Percentiles rank a stretch among this genome's conserved stretches.
Evolutionary conservation across 2,888 invertebrate genomes (phyloP).

Genomic region (Octonoba sinensis): DNA sequence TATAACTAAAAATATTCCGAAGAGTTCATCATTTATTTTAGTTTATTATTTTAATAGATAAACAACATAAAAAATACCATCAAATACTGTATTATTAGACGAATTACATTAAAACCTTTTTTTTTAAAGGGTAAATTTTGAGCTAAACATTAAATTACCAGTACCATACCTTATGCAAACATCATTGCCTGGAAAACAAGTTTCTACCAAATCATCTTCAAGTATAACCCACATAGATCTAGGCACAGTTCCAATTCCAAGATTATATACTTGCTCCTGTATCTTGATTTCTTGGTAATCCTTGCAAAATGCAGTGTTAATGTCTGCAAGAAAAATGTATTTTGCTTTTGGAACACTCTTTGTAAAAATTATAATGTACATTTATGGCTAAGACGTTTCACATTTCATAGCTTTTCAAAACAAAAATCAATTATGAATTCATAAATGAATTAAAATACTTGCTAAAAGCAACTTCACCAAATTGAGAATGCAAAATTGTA

Average conservation of each 20-base stretch:
- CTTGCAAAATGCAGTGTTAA: slow-evolving; percentile 78
- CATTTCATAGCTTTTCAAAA: not conserved
- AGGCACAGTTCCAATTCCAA: slow-evolving; percentile 81
- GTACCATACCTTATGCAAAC: slow-evolving; percentile 81
- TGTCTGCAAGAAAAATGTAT: slow-evolving; percentile 15
- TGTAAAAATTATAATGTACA: not conserved
- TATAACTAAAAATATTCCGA: no score
- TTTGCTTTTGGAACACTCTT: not conserved
- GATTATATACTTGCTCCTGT: slow-evolving; percentile 83
- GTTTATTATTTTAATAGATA: no score
- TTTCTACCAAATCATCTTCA: slow-evolving; percentile 88
- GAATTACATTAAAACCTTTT: no score
- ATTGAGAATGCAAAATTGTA: no score
- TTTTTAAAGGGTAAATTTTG: no score
- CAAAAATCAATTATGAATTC: not conserved
- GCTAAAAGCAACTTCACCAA: not conserved
- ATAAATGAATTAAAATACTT: not conserved
- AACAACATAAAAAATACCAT: no score
- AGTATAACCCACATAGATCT: slow-evolving; percentile 82
- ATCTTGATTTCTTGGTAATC: slow-evolving; percentile 90
- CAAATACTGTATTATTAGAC: no score
- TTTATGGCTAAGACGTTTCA: no score
- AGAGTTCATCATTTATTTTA: no score
- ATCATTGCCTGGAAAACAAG: slow-evolving; percentile 90
- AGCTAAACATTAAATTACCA: no score